phyloP scores from a whole-genome alignment of 2,888 invertebrate genomes.

The Tuta absoluta region DNA sequence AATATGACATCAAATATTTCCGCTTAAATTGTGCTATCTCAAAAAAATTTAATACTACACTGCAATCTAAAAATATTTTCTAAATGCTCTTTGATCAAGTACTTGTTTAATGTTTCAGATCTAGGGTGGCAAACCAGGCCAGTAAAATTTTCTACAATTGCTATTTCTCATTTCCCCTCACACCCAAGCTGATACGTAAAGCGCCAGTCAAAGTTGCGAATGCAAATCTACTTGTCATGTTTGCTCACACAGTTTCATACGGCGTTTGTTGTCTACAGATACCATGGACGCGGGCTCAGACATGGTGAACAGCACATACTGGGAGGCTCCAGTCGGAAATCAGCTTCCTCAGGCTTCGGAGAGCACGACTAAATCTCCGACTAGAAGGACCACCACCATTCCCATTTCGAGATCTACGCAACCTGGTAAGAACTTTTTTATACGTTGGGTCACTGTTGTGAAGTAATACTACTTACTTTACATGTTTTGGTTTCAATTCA shows the following conservation, averaged over 20 bases:
- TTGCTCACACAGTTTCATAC: not conserved
- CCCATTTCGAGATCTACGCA: not conserved
- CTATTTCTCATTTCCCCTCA: no score
- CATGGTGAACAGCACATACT: constrained; percentile 53
- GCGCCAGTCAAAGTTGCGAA: not conserved
- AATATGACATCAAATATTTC: no score
- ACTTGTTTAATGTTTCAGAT: no score
- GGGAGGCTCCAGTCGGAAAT: constrained; percentile 42
- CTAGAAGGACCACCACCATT: not conserved
- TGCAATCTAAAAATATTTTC: no score
- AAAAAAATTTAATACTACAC: no score
- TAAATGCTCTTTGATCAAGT: no score
- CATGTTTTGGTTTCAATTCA: not conserved
- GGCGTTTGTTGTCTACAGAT: constrained; percentile 48
- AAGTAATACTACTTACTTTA: no score
- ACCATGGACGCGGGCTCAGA: constrained; percentile 48
- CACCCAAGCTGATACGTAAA: no score
- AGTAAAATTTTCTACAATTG: no score
- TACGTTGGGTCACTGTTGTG: not conserved
- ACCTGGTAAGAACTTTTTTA: not conserved
- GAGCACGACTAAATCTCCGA: not conserved
- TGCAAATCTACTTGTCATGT: not conserved
- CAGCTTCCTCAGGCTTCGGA: not conserved
- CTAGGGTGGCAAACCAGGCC: no score
- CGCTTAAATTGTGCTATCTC: no score